These are phyloP conservation scores for Drosophila diplacantha DNA, from an alignment of 2,888 invertebrate genomes.

Conservation along the genomic window DNA sequence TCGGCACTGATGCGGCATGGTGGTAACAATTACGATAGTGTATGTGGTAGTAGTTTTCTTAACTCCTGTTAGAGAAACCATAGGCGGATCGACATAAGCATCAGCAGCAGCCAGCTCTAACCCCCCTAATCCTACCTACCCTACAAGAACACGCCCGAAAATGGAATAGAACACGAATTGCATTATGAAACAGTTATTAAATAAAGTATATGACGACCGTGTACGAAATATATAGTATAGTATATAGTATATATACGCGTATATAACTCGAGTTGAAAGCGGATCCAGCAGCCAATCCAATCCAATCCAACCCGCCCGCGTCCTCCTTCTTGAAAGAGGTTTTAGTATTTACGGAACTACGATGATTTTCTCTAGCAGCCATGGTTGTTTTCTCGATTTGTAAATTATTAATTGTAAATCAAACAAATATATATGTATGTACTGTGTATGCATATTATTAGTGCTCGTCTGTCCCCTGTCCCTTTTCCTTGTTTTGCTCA, in stretches of 20 bases:
- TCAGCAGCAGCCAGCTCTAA: conserved; percentile 33
- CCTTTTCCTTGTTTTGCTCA: conserved; percentile 37
- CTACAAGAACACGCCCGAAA: conserved; percentile 46
- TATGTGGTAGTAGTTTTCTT: conserved; percentile 74
- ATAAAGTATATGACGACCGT: conserved; percentile 52
- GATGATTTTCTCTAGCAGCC: conserved; percentile 48
- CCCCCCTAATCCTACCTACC: conserved; percentile 20
- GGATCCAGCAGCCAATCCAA: conserved; percentile 31
- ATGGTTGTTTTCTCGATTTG: conserved; percentile 62
- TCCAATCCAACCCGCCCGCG: conserved; percentile 43
- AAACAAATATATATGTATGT: conserved; percentile 37
- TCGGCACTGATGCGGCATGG: conserved; percentile 67
- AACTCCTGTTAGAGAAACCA: conserved; percentile 68
- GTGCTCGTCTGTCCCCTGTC: conserved; percentile 15
- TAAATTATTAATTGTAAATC: conserved; percentile 52
- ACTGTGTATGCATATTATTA: conserved; percentile 37
- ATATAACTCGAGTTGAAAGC: conserved; percentile 51
- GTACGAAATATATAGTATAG: conserved; percentile 55
- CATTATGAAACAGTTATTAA: conserved; percentile 57
- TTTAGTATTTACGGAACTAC: conserved; percentile 38
- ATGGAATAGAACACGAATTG: conserved; percentile 48
- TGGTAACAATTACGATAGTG: conserved; percentile 68
- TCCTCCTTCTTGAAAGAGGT: conserved; percentile 34
- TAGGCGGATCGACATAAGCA: conserved; percentile 32
- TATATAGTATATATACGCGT: conserved; percentile 46